These are phyloP conservation scores for Molossus molossus DNA, from an alignment of 2,797 vertebrate species.

Conservation along the genomic window DNA sequence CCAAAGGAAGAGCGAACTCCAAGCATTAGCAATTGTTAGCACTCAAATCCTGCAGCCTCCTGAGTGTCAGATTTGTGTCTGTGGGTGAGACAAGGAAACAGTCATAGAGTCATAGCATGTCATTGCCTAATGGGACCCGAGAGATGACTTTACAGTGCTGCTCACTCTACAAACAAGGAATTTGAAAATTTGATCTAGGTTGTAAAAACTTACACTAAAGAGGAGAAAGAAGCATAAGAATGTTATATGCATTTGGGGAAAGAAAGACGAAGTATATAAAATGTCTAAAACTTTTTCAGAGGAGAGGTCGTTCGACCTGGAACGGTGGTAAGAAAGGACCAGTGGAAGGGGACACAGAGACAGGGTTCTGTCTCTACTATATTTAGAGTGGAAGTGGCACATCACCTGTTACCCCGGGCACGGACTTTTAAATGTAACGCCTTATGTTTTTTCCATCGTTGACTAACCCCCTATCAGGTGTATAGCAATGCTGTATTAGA, in stretches of 20 bases:
- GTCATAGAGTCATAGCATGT: background rate
- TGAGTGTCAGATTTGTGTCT: background rate
- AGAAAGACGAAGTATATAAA: background rate
- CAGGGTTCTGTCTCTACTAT: background rate
- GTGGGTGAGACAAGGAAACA: background rate
- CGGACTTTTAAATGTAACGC: conserved; percentile 38
- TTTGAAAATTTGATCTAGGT: conserved; percentile 37
- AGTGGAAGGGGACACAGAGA: background rate
- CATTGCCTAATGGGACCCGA: background rate
- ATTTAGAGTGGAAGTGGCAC: background rate
- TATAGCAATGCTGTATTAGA: background rate
- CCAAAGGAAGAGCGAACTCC: conserved; percentile 24
- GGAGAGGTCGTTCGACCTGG: background rate
- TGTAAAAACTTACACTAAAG: background rate
- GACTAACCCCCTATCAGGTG: background rate
- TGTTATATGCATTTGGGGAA: background rate
- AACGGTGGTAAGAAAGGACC: background rate
- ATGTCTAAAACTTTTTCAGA: background rate
- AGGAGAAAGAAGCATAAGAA: background rate
- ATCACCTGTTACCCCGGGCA: background rate
- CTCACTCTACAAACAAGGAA: background rate
- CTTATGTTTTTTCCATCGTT: conserved; percentile 30
- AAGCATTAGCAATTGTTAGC: background rate
- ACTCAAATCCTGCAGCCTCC: background rate
- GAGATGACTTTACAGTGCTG: background rate